Percentiles rank a stretch among this genome's conserved stretches.
Evolutionary conservation across 2,888 invertebrate genomes (phyloP).

Genomic region (Congeria kusceri): DNA sequence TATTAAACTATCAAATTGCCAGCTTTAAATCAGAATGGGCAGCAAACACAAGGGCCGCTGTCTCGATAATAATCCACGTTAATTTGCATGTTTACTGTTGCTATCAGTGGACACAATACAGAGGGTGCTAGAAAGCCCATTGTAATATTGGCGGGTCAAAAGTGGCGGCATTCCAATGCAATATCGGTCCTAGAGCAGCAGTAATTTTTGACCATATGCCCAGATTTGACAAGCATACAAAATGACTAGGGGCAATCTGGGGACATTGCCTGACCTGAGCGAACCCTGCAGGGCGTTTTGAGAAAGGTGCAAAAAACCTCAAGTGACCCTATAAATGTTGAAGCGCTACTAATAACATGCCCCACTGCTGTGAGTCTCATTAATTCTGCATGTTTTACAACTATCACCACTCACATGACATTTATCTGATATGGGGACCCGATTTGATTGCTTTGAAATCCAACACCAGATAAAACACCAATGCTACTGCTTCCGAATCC

Average conservation of each 20-base stretch:
- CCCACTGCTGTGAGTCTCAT: neutral
- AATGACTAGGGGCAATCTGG: slow-evolving; percentile 46
- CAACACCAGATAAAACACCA: neutral
- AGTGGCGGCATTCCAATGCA: slow-evolving; percentile 32
- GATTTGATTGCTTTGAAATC: neutral
- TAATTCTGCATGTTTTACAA: slow-evolving; percentile 3
- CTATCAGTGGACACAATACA: slow-evolving; percentile 18
- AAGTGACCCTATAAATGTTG: slow-evolving; percentile 6
- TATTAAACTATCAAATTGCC: slow-evolving; percentile 61
- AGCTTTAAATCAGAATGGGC: slow-evolving; percentile 50
- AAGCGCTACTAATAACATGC: neutral
- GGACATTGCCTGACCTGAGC: slow-evolving; percentile 53
- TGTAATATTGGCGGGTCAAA: slow-evolving; percentile 28
- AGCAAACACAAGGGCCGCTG: slow-evolving; percentile 40
- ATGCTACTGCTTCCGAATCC: neutral
- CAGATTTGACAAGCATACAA: slow-evolving; percentile 44
- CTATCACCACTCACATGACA: neutral
- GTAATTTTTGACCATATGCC: slow-evolving; percentile 52
- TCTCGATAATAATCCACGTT: slow-evolving; percentile 44
- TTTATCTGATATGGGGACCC: neutral
- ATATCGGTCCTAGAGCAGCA: neutral
- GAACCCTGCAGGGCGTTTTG: slow-evolving; percentile 12
- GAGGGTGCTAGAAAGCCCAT: slow-evolving; percentile 2
- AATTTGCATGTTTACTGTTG: slow-evolving; percentile 42
- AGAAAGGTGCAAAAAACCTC: neutral